Evolutionary conservation across 2,888 invertebrate species (phyloP), one percentile per base, ranked within the genome.

Genomic region (Molanna angustata): DNA sequence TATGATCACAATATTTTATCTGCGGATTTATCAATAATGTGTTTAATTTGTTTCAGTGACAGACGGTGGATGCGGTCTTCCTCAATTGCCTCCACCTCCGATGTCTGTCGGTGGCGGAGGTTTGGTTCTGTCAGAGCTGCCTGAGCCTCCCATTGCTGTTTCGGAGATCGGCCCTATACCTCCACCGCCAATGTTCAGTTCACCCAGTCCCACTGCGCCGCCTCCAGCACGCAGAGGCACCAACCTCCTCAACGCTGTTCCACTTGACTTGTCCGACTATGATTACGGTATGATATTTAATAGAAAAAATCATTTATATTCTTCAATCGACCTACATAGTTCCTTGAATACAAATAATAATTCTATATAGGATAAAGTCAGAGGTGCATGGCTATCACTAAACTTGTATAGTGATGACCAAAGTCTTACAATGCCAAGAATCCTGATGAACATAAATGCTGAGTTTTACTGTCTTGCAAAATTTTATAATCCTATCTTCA

Each of bases 121-220:
- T 61, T 80, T 90, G 66, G 83, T 88, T 79, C 80, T 92, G 64
- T 90, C 90, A 63, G 91, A 92, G 69, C 79, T 93, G 68, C 93
- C 93, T 62, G 93, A 93, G 74, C 93, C 93, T 62, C 93, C 93
- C 62, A 93, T 94, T 67, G 91, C 92, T 50, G 77, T 94, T 60
- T 91, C 92, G 61, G 94, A 94, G 67, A 94, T 94, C 72, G 94
- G 94, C 59, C 94, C 93, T 61, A 91, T 91, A 71, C 90, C 91
- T 66, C 94, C 94, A 65, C 94, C 94, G 66, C 94, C 94, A 62
- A 94, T 94, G 94, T 94, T 94, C 81, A 91, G 91, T 73, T 91
- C 92, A 64, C 89, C 89, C 61, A 89, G 87, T 72, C 89, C 88
- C 60, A 80, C 79, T 60, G 71, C 71, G 58, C 70, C 70, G 27